Conservation (phyloP, 2,113 vertebrate genomes). For the Lucifuga dentata region DNA sequence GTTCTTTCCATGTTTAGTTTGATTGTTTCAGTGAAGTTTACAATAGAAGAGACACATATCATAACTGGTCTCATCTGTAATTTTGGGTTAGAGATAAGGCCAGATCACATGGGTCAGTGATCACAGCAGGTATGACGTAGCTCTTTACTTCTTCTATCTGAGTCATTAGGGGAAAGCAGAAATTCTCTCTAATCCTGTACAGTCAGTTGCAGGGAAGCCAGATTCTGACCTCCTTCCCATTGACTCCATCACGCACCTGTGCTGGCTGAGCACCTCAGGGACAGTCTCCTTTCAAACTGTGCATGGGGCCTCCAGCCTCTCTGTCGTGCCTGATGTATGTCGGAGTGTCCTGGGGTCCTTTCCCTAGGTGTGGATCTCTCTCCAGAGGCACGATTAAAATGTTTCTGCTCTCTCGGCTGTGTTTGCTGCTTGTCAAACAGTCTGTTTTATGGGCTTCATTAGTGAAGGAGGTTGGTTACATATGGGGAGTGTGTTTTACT, state of each 20-base stretch:
- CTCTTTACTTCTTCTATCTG: constrained; percentile 32
- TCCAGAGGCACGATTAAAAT: constrained; percentile 79
- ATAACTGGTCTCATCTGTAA: constrained; percentile 13
- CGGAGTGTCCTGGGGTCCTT: constrained; percentile 61
- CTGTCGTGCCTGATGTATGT: constrained; percentile 78
- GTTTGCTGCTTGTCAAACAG: constrained; percentile 79
- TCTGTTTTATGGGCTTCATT: constrained; percentile 84
- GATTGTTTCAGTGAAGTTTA: constrained; percentile 16
- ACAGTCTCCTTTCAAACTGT: constrained; percentile 21
- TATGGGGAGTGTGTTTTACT: constrained; percentile 83
- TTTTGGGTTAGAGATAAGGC: background rate
- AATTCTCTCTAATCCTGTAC: constrained; percentile 34
- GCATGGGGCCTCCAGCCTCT: constrained; percentile 57
- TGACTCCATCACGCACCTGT: constrained; percentile 76
- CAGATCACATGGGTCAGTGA: constrained; percentile 1
- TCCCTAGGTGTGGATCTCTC: constrained; percentile 65
- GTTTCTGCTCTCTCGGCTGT: constrained; percentile 77
- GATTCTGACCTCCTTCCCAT: constrained; percentile 55
- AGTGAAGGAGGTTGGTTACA: constrained; percentile 75
- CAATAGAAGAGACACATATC: no score
- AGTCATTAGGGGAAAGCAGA: constrained; percentile 12
- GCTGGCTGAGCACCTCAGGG: constrained; percentile 54
- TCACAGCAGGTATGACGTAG: constrained; percentile 45
- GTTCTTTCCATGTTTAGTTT: constrained; percentile 17
- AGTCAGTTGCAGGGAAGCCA: constrained; percentile 40